These are phyloP conservation scores for Botrylloides violaceus DNA, from an alignment of 23 tunicate genomes.

Conservation along the genomic window DNA sequence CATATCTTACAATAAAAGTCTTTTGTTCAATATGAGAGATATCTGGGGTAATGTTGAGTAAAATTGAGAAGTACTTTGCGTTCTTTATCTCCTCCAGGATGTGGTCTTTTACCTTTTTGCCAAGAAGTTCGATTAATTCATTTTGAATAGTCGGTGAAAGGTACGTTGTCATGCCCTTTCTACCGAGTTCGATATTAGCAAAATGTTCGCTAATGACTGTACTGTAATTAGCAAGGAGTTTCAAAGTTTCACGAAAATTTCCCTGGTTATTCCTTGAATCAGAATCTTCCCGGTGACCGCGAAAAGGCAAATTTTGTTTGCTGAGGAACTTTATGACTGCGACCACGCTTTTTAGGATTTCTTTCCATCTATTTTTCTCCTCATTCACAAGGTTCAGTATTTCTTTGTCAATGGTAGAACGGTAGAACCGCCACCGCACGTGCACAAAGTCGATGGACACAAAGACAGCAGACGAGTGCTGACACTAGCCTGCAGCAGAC, in stretches of 20 bases:
- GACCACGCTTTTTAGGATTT: conserved; percentile 19
- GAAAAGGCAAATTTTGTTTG: conserved; percentile 18
- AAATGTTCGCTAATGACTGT: conserved; percentile 29
- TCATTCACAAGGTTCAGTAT: not conserved
- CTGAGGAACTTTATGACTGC: conserved; percentile 25
- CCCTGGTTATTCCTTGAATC: conserved; percentile 32
- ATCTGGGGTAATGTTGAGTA: no score
- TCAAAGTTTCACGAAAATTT: conserved; percentile 32
- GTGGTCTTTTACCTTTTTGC: not conserved
- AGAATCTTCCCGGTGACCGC: conserved; percentile 22
- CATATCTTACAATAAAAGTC: not conserved
- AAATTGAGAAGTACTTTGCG: no score
- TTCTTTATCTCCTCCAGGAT: not conserved
- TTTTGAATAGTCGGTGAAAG: not conserved
- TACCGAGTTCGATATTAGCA: no score
- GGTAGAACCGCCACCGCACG: no score
- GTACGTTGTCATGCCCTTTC: no score
- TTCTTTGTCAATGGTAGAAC: not conserved
- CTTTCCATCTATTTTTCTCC: not conserved
- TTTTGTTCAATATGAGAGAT: conserved; percentile 9
- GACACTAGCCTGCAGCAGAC: no score
- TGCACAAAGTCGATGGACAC: no score
- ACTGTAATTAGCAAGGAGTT: conserved; percentile 32
- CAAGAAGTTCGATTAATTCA: not conserved
- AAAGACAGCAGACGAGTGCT: no score